These are phyloP conservation scores for Tragopan temminckii DNA, from an alignment of 2,797 vertebrate species.

Conservation along the genomic window DNA sequence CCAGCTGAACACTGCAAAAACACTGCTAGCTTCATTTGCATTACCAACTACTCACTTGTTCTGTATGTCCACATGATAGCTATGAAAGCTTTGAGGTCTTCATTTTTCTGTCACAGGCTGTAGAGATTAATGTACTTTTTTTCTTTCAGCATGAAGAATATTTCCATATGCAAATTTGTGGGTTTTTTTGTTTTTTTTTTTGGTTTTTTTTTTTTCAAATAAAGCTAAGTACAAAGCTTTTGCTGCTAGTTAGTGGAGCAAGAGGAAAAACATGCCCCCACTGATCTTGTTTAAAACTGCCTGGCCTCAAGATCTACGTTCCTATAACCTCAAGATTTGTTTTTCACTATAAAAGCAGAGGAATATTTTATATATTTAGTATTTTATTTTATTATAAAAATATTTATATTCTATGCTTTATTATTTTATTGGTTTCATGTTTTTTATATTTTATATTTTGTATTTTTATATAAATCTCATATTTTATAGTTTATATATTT, in stretches of 20 bases:
- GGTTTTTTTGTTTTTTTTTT: too few relatives aligned
- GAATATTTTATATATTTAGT: not conserved
- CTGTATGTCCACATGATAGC: conserved; percentile 34
- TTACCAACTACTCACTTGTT: conserved; percentile 21
- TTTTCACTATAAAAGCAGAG: not conserved
- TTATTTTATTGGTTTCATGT: too few relatives aligned
- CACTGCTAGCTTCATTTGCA: conserved; percentile 36
- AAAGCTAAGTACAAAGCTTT: not conserved
- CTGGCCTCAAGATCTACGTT: not conserved
- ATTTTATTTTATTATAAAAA: too few relatives aligned
- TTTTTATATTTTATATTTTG: too few relatives aligned
- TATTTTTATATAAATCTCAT: too few relatives aligned
- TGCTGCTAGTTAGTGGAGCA: not conserved
- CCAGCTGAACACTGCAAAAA: conserved; percentile 4
- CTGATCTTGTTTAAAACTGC: not conserved
- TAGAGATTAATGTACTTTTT: conserved; percentile 9
- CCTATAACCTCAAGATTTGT: not conserved
- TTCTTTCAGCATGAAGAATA: not conserved
- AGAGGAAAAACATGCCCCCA: not conserved
- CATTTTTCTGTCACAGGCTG: conserved; percentile 53
- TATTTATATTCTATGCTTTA: too few relatives aligned
- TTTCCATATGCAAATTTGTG: conserved; percentile 20
- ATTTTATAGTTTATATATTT: too few relatives aligned
- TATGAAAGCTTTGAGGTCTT: conserved; percentile 44
- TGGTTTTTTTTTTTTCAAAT: conserved; percentile 32